Base-by-base conservation (phyloP, 2,888 invertebrate genomes). In the Brenthis daphne region DNA sequence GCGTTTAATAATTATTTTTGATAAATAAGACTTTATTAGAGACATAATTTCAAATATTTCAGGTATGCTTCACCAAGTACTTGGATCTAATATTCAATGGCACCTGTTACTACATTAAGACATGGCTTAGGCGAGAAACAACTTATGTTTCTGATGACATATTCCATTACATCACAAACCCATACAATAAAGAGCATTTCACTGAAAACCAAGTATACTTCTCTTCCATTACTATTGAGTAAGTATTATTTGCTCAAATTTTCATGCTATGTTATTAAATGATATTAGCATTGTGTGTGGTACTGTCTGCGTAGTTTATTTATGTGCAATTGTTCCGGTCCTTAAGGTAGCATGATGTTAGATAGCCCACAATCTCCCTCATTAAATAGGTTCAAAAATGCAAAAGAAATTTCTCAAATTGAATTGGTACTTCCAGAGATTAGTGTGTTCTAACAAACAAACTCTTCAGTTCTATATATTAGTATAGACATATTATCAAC, bases 1-100 rank as follows among this genome's bases (percentile, higher is more conserved):
- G 2, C 2, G 37, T 37, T 8, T 37, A 37, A 37, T 33, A 1
- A 37, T 8, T 8, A 37, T 43, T 43, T 20, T 20, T 57, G 20
- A 47, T n/a, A 20, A 20, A 20, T 57, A 24, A 24, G 13, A 20
- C 5, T 24, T 24, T 24, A 48, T 24, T 14, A 48, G 24, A 6
- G 6, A 2, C 20, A 20, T 14, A 47, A 4, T 51, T 63, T n/a
- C 16, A 53, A 54, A 37, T 57, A 47, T 74, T 74, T 3, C 81
- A 89, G 89, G 79, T 85, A 0, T 90, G 90, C 68, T 75, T 86
- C 29, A 75, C 79, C 0, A 79, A 78, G 20, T 69, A 74, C 16
- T 70, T 89, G 72, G 89, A 90, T 66, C 75, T 88, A 50, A 79
- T 89, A 74, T 89, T 84, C 71, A 77, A 76, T 43, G 77, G 79